Evolutionary conservation across 2,113 vertebrate genomes (phyloP).

Genomic region (Chlorocebus sabaeus): DNA sequence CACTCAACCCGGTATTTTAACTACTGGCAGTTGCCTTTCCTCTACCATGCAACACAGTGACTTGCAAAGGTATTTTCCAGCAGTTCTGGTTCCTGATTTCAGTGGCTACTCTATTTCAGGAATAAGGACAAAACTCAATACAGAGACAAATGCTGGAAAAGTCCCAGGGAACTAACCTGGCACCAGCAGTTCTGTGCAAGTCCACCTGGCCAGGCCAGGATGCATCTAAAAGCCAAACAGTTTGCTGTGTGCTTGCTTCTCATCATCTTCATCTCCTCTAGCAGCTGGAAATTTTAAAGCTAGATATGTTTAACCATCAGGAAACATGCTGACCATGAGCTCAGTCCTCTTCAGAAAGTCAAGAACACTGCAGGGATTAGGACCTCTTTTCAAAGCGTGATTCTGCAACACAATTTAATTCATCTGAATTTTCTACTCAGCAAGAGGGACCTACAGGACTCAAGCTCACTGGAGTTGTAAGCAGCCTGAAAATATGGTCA

Average conservation of each 20-base stretch:
- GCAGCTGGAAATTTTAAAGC: neutral
- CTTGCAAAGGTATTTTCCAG: constrained; percentile 66
- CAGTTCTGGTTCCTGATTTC: constrained; percentile 57
- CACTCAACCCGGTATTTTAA: neutral
- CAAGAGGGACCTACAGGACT: neutral
- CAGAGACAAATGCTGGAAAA: neutral
- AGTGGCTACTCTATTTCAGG: constrained; percentile 45
- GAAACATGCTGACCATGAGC: neutral
- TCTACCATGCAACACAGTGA: neutral
- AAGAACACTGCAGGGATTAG: neutral
- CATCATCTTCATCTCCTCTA: neutral
- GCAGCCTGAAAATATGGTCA: neutral
- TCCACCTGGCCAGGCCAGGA: neutral
- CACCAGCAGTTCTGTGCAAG: neutral
- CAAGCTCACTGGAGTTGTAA: neutral
- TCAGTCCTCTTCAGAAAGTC: neutral
- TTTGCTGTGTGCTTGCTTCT: neutral
- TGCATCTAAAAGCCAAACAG: neutral
- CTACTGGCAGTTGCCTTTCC: neutral
- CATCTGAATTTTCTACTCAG: neutral
- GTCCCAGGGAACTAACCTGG: constrained; percentile 19
- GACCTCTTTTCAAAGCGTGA: neutral
- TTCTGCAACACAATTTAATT: neutral
- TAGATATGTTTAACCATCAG: neutral
- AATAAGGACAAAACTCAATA: constrained; percentile 45